Base-by-base conservation (phyloP, 2,888 invertebrate genomes). In the Troides aeacus region DNA sequence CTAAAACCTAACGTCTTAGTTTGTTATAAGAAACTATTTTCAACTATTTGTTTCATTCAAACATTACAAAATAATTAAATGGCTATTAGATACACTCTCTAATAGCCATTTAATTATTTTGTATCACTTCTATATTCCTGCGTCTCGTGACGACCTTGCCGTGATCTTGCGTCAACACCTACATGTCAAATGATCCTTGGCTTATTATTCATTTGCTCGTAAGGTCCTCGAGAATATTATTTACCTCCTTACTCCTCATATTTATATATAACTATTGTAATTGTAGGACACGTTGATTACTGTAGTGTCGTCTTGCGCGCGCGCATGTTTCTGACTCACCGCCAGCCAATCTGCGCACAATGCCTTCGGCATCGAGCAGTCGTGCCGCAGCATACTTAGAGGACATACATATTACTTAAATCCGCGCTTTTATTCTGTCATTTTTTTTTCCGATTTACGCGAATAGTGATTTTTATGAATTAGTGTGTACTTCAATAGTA, bases 351-450 rank as follows among this genome's bases (percentile, higher is more conserved):
- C 80, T 88, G 90, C 89, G 90, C 90, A 88, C 88, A 90, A 89
- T 87, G 89, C 88, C 87, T 88, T 78, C 85, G 84, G 85, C 78
- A 78, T 86, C 80, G 88, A 81, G 87, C 92, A 92, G 92, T 92
- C 90, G 87, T 81, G 84, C 82, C 88, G 89, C 87, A 88, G 89
- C 89, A 87, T 86, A 91, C 91, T 89, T 85, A 83, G 90, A 84
- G 85, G 86, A 84, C 90, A 90, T 89, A 92, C 92, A 89, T 88
- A 88, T 87, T 85, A 86, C 80, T 84, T 85, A 80, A 84, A 62
- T 81, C 81, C 77, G 81, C 82, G 81, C 76, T 80, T 76, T 78
- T 78, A 78, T 76, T 72, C 66, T 70, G 67, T 62, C 73, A 69
- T 70, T 66, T 68, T 50, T 63, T 42, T 71, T 62, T 66, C 66